Base-by-base conservation (phyloP, 1,140 invertebrate species). In the Hermetia illucens region DNA sequence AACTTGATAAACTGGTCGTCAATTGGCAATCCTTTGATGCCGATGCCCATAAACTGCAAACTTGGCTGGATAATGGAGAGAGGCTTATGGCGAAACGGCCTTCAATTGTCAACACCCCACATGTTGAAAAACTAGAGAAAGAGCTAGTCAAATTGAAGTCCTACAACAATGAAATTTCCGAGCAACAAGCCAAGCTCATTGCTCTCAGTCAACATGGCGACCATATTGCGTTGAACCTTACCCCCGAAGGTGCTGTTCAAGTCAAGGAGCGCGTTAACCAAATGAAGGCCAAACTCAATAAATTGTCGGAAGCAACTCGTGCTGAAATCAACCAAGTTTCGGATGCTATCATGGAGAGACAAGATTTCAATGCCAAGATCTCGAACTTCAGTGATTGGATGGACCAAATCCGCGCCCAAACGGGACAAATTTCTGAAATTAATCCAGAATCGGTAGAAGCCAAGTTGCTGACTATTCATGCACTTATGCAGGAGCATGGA, bases 301-400 rank as follows among this genome's bases (percentile, higher is more conserved):
- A 72, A 43, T 55, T 89, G 0, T 76, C 82, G 4, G 82, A 89
- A 46, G 71, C 67, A 10, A 72, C 82, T 0, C 65, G 82, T 36
- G 67, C 72, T 15, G 75, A 75, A 55, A 81, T 86, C 20, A 86
- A 87, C 54, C 68, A 74, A 25, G 61, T 87, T 0, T 85, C 83
- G 4, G 83, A 89, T 54, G 72, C 80, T 16, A 75, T 88, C 21
- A 71, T 86, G 24, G 69, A 77, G 3, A 66, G 77, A 45, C 82
- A 91, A 65, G 87, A 93, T 53, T 86, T 92, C 45, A 75, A 84
- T 47, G 75, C 77, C 17, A 82, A 82, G 52, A 64, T 93, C 32
- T 69, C 75, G 9, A 77, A 80, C 44, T 86, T 93, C 51, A 75
- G 80, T 33, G 80, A 78, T 35, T 92, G 86, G 85, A 75, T 93